Conservation (phyloP, 2,797 vertebrate genomes). For the Adrianichthys oophorus region DNA sequence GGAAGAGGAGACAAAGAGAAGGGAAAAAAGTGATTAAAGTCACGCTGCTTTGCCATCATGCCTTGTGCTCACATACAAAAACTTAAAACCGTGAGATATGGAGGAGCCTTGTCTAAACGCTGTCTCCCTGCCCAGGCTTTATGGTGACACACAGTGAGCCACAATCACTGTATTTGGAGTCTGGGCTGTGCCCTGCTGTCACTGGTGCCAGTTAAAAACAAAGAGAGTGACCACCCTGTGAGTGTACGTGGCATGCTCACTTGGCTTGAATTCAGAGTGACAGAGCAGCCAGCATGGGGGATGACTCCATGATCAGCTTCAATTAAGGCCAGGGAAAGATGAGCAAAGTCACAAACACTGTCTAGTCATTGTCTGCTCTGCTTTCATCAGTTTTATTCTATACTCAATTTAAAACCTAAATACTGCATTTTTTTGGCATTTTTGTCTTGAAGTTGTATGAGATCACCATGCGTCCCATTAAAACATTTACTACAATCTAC, state of each 20-base stretch:
- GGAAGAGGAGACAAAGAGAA: constrained; percentile 5
- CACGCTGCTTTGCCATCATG: constrained; percentile 15
- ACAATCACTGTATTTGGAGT: constrained; percentile 50
- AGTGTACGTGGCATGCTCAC: constrained; percentile 56
- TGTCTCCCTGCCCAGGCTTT: constrained; percentile 21
- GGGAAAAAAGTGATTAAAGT: constrained; percentile 49
- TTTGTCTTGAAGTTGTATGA: constrained; percentile 28
- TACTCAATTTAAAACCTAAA: constrained; percentile 1
- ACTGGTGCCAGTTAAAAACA: constrained; percentile 61
- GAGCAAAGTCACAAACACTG: constrained; percentile 34
- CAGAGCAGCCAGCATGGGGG: constrained; percentile 64
- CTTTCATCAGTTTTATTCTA: constrained; percentile 20
- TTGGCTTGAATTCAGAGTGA: constrained; percentile 71
- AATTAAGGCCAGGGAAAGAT: constrained; percentile 75
- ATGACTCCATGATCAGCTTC: constrained; percentile 76
- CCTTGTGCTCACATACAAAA: constrained; percentile 8
- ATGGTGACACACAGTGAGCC: constrained; percentile 68
- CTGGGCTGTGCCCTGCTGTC: constrained; percentile 44
- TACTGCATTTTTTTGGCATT: background rate
- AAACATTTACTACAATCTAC: constrained; percentile 28
- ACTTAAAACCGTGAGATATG: constrained; percentile 34
- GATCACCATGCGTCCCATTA: constrained; percentile 32
- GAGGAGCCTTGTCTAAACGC: constrained; percentile 32
- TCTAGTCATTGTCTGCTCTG: constrained; percentile 23
- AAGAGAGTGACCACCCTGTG: constrained; percentile 75